phyloP scores from a whole-genome alignment of 2,797 vertebrate genomes.

The Gallinago nigripennis region DNA sequence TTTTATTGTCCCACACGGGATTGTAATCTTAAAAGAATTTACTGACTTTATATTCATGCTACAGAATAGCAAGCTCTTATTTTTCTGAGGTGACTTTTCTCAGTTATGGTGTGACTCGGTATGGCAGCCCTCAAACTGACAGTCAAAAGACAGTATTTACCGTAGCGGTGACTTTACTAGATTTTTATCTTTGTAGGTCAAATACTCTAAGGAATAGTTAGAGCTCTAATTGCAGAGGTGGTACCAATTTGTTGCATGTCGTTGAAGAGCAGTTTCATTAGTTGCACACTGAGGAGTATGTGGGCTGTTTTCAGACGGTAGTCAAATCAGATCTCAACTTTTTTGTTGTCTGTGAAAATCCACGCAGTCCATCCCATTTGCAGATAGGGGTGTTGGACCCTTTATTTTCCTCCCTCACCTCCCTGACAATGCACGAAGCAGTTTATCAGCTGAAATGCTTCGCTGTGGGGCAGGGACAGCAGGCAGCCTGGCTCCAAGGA shows the following conservation, averaged over 20 bases:
- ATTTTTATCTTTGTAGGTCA: neutral
- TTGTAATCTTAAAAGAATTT: neutral
- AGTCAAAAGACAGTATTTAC: neutral
- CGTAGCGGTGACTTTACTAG: neutral
- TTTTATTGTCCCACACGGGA: neutral
- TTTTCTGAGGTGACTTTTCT: neutral
- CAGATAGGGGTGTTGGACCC: rapidly evolving
- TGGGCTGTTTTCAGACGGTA: neutral
- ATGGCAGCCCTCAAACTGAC: neutral
- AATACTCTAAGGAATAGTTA: neutral
- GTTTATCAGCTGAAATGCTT: neutral
- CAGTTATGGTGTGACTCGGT: neutral
- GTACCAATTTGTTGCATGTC: neutral
- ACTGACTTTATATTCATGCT: neutral
- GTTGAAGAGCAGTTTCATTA: neutral
- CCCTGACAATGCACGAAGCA: neutral
- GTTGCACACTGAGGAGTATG: neutral
- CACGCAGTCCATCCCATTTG: neutral
- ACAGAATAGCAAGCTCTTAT: neutral
- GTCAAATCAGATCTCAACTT: neutral
- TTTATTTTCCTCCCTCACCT: neutral
- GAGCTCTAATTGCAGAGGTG: neutral
- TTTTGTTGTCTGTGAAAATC: neutral
- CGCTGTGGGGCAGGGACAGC: neutral
- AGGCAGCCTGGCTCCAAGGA: rapidly evolving